Evolutionary conservation across 2,797 vertebrate genomes (phyloP), one percentile per base, ranked within the genome.

Genomic region (Presbytis comata): DNA sequence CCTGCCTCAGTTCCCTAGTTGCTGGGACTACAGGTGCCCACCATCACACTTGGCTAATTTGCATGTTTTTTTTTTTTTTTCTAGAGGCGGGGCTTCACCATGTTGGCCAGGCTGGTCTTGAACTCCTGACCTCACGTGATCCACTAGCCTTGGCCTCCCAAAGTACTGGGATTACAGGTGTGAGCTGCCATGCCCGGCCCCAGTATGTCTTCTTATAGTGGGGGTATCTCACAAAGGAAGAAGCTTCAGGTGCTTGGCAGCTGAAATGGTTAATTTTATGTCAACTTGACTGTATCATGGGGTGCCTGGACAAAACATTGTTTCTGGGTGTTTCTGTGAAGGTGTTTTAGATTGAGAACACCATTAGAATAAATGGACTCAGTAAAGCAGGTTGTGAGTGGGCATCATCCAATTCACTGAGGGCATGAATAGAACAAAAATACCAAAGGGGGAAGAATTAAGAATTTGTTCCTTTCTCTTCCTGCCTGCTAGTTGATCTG

Each of bases 141-240:
- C 30, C 30, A 67, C 3, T 33, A n/a, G 30, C 61, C 61, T 67
- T 67, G 61, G 16, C 61, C 33, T 67, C 16, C 61, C 33, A 67
- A n/a, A 67, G 33, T 67, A 8, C 33, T 2, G 1, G 33, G 61
- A n/a, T 67, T 67, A 67, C 16, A 67, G 30, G 33, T 67, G 61
- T 67, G 16, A 67, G 16, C 61, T 67, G 2, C 61, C 3, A 0
- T 67, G 16, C 7, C 61, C 0, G 0, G 33, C 30, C 28, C 59
- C 39, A 57, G 3, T 28, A 50, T 11, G 4, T 59, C 74, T 75
- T 8, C 8, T 24, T 44, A 57, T 64, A 59, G 21, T 44, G 3
- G 50, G 30, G 30, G 39, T 55, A 53, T 55, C 64, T 28, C 13
- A 30, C 59, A 76, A 48, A 36, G 28, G 6, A 94, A 64, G 59